Evolutionary conservation across 2,888 invertebrate species (phyloP).

Genomic region (Dolomedes plantarius): DNA sequence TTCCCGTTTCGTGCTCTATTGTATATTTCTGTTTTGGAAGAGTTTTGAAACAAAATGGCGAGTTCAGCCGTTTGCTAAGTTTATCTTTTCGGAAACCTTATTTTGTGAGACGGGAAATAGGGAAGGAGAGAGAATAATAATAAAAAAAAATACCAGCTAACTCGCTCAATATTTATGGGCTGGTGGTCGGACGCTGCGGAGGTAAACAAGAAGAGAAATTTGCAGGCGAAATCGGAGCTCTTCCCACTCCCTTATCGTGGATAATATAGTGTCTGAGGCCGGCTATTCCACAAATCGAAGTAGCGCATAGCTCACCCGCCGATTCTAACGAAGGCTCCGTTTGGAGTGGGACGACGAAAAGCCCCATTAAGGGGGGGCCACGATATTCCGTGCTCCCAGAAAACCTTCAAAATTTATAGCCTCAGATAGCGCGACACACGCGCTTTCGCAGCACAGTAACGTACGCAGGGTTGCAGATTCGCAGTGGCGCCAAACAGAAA

Average conservation of each 20-base stretch:
- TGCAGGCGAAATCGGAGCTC: conserved; percentile 60
- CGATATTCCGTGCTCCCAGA: conserved; percentile 5
- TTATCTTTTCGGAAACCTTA: not conserved
- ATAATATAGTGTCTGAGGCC: conserved; percentile 56
- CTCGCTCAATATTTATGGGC: conserved; percentile 44
- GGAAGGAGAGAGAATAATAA: not conserved
- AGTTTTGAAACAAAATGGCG: not conserved
- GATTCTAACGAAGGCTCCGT: too few species aligned
- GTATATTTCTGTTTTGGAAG: too few species aligned
- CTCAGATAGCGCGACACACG: conserved; percentile 57
- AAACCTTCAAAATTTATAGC: conserved; percentile 41
- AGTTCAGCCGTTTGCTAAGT: too few species aligned
- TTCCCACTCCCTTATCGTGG: conserved; percentile 53
- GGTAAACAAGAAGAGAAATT: conserved; percentile 67
- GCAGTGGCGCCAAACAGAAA: not conserved
- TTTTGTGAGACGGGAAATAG: not conserved
- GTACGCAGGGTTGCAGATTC: conserved; percentile 21
- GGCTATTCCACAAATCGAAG: conserved; percentile 61
- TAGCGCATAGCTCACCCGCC: conserved; percentile 61
- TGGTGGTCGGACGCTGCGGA: conserved; percentile 24
- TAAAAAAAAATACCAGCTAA: not conserved
- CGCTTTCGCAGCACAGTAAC: conserved; percentile 10
- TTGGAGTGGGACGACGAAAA: conserved; percentile 41
- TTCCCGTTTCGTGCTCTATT: too few species aligned
- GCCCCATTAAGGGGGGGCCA: conserved; percentile 49